Conservation (phyloP, 2,888 invertebrate species). For the Andrena flavipes region DNA sequence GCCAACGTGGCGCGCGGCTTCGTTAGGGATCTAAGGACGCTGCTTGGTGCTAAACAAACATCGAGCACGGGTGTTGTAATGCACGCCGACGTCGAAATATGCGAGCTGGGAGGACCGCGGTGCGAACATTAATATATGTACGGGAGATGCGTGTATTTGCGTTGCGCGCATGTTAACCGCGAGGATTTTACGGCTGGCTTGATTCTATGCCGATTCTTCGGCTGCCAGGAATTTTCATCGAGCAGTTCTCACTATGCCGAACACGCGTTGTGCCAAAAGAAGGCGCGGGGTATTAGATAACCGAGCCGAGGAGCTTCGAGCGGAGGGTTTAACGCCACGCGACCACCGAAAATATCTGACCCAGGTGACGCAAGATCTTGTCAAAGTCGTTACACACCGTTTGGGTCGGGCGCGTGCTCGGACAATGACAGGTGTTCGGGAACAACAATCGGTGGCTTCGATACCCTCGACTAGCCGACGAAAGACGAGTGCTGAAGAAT, state of each 20-base stretch:
- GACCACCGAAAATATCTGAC: slow-evolving; percentile 77
- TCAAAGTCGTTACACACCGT: slow-evolving; percentile 66
- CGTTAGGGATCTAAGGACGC: slow-evolving; percentile 16
- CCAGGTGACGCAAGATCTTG: slow-evolving; percentile 77
- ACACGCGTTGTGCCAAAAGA: slow-evolving; percentile 69
- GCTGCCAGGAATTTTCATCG: slow-evolving; percentile 62
- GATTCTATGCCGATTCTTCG: slow-evolving; percentile 45
- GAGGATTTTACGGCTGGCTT: slow-evolving; percentile 31
- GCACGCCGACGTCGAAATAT: slow-evolving; percentile 12
- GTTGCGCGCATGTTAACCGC: background rate
- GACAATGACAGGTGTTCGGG: slow-evolving; percentile 74
- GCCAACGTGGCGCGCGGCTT: background rate
- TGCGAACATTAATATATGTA: slow-evolving; percentile 3
- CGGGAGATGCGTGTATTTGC: slow-evolving; percentile 4
- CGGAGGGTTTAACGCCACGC: slow-evolving; percentile 74
- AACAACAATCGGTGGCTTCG: slow-evolving; percentile 43
- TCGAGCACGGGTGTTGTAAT: slow-evolving; percentile 8
- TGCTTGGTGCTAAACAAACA: slow-evolving; percentile 19
- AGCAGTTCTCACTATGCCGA: slow-evolving; percentile 49
- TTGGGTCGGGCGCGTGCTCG: slow-evolving; percentile 58
- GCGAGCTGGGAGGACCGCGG: background rate
- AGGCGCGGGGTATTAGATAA: slow-evolving; percentile 69
- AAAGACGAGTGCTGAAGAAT: background rate
- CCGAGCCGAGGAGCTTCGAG: slow-evolving; percentile 33
- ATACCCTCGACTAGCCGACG: background rate